Percentiles rank a stretch among this genome's conserved stretches.
These are phyloP conservation scores for Dromius quadrimaculatus DNA, from an alignment of 2,888 invertebrate genomes.

Conservation along the genomic window DNA sequence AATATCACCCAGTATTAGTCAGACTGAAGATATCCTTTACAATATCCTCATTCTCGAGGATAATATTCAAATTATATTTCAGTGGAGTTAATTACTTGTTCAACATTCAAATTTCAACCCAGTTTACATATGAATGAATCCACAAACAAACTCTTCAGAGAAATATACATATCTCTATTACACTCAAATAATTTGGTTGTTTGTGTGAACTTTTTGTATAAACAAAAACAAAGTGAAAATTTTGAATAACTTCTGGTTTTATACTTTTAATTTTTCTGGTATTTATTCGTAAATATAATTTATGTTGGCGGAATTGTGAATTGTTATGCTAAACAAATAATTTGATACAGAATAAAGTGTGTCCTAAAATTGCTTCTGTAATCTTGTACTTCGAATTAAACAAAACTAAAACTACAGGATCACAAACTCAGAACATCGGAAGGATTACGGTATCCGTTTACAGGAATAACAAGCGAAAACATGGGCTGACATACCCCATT, in stretches of 20 bases:
- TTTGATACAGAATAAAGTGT: not conserved
- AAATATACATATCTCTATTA: not conserved
- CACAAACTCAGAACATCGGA: conserved; percentile 19
- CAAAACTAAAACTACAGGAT: conserved; percentile 33
- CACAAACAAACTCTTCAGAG: conserved; percentile 2
- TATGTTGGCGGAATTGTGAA: too few relatives aligned
- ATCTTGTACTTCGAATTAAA: too few relatives aligned
- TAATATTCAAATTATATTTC: conserved; percentile 24
- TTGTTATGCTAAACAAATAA: too few relatives aligned
- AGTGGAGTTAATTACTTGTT: conserved; percentile 13
- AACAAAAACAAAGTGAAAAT: conserved; percentile 17
- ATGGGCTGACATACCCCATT: conserved; percentile 21
- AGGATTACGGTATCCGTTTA: conserved; percentile 45
- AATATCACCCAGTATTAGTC: too few relatives aligned
- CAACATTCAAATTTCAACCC: conserved; percentile 29
- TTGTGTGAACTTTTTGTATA: conserved; percentile 9
- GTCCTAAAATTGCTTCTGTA: too few relatives aligned
- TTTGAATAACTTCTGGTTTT: conserved; percentile 7
- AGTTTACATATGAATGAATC: conserved; percentile 5
- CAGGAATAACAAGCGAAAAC: conserved; percentile 30
- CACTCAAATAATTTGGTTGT: conserved; percentile 25
- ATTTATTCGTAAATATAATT: conserved; percentile 7
- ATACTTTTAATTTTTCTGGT: conserved; percentile 16
- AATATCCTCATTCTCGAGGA: too few relatives aligned
- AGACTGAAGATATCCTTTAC: too few relatives aligned